Base-by-base conservation (phyloP, 2,113 vertebrate species). In the Corythornis madagascariensis region DNA sequence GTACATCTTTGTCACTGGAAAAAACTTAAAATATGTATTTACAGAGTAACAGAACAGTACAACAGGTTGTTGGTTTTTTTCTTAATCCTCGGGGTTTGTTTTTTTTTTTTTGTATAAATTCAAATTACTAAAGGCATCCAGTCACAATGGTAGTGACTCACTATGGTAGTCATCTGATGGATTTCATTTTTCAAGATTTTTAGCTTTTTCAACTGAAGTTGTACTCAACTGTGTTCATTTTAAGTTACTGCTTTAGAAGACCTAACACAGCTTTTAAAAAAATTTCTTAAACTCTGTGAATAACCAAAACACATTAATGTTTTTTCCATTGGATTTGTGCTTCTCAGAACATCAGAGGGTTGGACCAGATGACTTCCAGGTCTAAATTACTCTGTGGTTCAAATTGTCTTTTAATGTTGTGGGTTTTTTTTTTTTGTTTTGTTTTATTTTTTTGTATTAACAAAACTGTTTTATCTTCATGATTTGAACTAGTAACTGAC, bases 1-100 rank as follows among this genome's bases (percentile, higher is more conserved):
- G 66, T 81, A 42, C 22, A 28, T 88, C 90, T 94, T 86, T 94
- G 61, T 88, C 80, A 75, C 61, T 84, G 50, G 69, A 40, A 59
- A 76, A 60, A 79, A 48, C 35, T 29, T 77, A 4, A 57, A 77
- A 83, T 38, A 55, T 10, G 21, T 60, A 2, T 64, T 82, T 77
- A 42, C 38, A 10, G 1, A 31, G 13, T 6, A 79, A 57, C 33
- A 79, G 40, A 89, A 56, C 47, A 80, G 59, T 31, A 63, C 40
- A 77, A 63, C 40, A 77, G n/a, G 33, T 59, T 22, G 3, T 3
- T n/a, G 69, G 56, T 69, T 90, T 43, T 60, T 65, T 50, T 71
- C n/a, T 38, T 19, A 63, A n/a, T 88, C 43, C 31, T 52, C 56
- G 8, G 18, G 19, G 47, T 13, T 76, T 83, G 42, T 60, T 86